These are phyloP conservation scores for Penaeus chinensis DNA, from an alignment of 1,140 invertebrate species.

Conservation along the genomic window DNA sequence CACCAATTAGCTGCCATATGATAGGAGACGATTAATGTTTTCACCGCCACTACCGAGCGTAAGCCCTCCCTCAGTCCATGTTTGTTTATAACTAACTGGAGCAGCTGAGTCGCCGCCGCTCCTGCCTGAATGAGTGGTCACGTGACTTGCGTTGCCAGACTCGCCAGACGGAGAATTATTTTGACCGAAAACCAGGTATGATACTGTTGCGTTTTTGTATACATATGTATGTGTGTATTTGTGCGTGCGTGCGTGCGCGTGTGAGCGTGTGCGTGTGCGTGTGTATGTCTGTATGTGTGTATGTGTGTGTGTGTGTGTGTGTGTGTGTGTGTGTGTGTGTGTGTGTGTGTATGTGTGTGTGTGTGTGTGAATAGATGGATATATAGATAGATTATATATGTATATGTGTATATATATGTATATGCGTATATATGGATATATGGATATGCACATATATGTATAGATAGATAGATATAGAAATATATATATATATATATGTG, in stretches of 20 bases:
- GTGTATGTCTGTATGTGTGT: neutral
- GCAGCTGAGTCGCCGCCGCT: conserved; percentile 29
- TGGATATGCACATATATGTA: too few species aligned
- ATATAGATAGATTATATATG: neutral
- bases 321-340: neutral
- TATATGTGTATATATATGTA: too few species aligned
- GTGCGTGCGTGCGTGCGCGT: too few species aligned
- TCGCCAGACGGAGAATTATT: neutral
- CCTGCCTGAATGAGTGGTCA: conserved; percentile 31
- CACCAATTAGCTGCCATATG: conserved; percentile 14
- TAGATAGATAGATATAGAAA: too few species aligned
- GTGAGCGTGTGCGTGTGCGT: neutral
- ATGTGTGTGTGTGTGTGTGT: neutral
- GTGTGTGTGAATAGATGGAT: neutral
- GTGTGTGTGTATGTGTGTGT: neutral
- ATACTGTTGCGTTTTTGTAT: neutral
- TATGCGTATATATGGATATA: too few species aligned
- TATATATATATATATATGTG: too few species aligned
- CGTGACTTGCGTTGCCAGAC: conserved; percentile 26
- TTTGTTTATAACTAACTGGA: conserved; percentile 38
- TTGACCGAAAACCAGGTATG: neutral
- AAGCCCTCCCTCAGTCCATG: conserved; percentile 7
- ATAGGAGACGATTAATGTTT: conserved; percentile 20
- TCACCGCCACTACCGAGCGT: neutral
- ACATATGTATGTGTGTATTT: too few species aligned